These are phyloP conservation scores for Sebastes kiyomatsui DNA, from an alignment of 2,797 vertebrate genomes.

Conservation along the genomic window DNA sequence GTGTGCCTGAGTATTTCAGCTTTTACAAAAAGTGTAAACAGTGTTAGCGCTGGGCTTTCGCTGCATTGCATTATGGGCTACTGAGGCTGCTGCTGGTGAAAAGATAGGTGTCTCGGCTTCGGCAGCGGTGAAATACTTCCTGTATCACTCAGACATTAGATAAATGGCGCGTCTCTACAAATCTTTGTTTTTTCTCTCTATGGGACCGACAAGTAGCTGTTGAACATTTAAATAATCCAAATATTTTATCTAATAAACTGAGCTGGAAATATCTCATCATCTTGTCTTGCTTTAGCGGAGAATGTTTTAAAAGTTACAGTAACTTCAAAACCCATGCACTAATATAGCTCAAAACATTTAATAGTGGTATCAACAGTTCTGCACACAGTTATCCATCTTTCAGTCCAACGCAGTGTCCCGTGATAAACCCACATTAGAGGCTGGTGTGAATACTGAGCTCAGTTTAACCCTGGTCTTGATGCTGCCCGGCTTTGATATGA, in stretches of 20 bases:
- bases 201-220: neutral
- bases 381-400: neutral
- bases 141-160: neutral
- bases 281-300: neutral
- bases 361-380: neutral
- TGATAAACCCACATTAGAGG: neutral
- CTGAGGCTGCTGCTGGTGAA: slow-evolving; percentile 2
- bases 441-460: slow-evolving; percentile 1
- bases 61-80: slow-evolving; percentile 4
- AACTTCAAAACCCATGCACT: neutral
- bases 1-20: neutral
- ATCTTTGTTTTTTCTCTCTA: neutral
- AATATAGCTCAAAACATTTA: neutral
- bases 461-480: neutral
- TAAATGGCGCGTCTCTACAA: neutral
- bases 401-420: neutral
- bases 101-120: slow-evolving; percentile 1
- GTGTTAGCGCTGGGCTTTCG: neutral
- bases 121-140: slow-evolving; percentile 6
- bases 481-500: neutral
- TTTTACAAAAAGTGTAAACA: neutral
- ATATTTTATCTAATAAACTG: neutral
- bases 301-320: neutral
- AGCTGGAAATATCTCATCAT: neutral
- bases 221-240: slow-evolving; percentile 1